These are phyloP conservation scores for Pemphigus obesinymphae DNA, from an alignment of 1,140 invertebrate species.

Conservation along the genomic window DNA sequence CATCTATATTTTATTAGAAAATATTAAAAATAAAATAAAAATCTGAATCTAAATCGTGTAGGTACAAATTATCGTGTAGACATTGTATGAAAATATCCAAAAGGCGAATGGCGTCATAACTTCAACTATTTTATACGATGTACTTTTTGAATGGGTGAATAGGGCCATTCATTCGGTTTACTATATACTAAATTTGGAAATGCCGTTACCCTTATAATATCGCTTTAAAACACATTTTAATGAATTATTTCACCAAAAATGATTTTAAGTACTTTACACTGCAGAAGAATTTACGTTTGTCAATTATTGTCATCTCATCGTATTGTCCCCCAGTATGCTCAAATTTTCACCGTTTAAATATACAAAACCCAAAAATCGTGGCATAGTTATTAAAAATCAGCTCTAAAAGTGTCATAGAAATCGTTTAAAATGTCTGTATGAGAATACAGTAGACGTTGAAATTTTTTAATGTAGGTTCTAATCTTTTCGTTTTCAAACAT, in stretches of 20 bases:
- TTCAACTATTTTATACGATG: not conserved
- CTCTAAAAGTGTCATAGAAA: too few relatives aligned
- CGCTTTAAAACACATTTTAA: not conserved
- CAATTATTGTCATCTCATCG: not conserved
- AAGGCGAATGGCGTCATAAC: not conserved
- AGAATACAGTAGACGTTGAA: too few relatives aligned
- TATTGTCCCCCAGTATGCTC: not conserved
- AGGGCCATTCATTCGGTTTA: not conserved
- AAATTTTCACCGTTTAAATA: not conserved
- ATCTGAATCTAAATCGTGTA: too few relatives aligned
- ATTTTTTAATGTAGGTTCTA: too few relatives aligned
- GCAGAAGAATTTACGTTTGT: not conserved
- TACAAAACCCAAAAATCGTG: not conserved
- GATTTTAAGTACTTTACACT: not conserved
- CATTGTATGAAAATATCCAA: not conserved
- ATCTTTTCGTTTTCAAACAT: too few relatives aligned
- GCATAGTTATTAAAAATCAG: too few relatives aligned
- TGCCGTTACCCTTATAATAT: not conserved
- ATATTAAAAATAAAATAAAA: too few relatives aligned
- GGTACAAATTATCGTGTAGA: not conserved
- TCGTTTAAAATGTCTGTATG: too few relatives aligned
- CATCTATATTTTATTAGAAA: too few relatives aligned
- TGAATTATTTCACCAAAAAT: constrained; percentile 1
- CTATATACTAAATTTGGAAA: not conserved
- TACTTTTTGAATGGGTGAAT: not conserved